Base-by-base conservation (phyloP, 1,140 invertebrate genomes). In the Bombus balteatus region DNA sequence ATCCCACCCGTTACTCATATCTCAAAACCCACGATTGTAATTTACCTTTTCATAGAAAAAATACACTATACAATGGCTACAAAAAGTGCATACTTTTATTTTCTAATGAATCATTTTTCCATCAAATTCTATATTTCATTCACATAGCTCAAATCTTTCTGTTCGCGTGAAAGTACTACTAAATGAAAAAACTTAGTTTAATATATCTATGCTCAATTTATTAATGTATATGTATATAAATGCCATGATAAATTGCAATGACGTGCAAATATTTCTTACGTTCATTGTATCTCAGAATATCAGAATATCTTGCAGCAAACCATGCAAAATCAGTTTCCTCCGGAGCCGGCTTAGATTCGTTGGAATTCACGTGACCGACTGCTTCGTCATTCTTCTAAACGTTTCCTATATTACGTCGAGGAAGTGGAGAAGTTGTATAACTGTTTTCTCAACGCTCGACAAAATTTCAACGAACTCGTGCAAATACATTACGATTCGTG, bases 381-480 rank as follows among this genome's bases (percentile, higher is more conserved):
- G 39, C 57, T 15, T 65, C 75, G 75, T 62, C 75, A 78, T 75
- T 68, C 43, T 25, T 34, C 79, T 18, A 59, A 71, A 2, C 72
- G 32, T 75, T 76, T 66, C 59, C 72, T 74, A 76, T 75, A 75
- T 83, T 83, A 68, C 81, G 81, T 25, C 81, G 43, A 68, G 81
- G 81, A 77, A 83, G 59, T 28, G 25, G 32, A 66, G n/a, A 34
- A 39, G 72, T 83, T 77, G 41, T 66, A 34, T 83, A 83, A 83
- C 81, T 77, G 81, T 83, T 83, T 57, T 77, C 81, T 47, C 18
- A 41, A 83, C 74, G 81, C 41, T 47, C 43, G 65, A 57, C 62
- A 32, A 83, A 83, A 83, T 83, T 70, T 83, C 81, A 83, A 83
- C 81, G 81, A 68, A 53, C 73, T 34, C 43, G 25, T 25, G 62